Base-by-base conservation (phyloP, 2,797 vertebrate species). In the Xyrichtys novacula region DNA sequence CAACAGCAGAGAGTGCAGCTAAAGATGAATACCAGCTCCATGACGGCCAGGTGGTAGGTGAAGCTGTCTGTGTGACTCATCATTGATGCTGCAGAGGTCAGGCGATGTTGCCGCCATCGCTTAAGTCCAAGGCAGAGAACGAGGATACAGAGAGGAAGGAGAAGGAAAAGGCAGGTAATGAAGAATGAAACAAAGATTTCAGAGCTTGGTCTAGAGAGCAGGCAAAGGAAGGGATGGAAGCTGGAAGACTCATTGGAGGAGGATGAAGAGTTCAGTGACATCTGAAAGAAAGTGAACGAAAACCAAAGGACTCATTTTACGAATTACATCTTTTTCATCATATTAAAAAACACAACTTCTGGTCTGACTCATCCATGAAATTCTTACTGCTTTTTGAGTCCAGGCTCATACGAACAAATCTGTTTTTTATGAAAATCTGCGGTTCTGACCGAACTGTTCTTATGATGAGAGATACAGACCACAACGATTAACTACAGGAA, bases 1-100 rank as follows among this genome's bases (percentile, higher is more conserved):
- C 0, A 22, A 1, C 0, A 29, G 23, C 0, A 36, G 6, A 48
- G 0, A 7, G 1, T 3, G 1, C 0, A 1, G 4, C 58, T 62
- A 0, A 46, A 1, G 2, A 57, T 1, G 0, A 15, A 16, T 1
- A 47, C 14, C 25, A 48, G 7, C 15, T 48, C 23, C 44, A 46
- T 14, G 44, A 6, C 4, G 6, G 25, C 44, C 44, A 46, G 1
- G 2, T 25, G 44, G 14, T 23, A 46, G 12, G 44, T 46, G 44
- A 46, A 23, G 44, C 20, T 23, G 44, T 46, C 44, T 7, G 20
- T 14, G 44, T 23, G 44, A 25, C 44, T 17, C 23, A 28, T 28
- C 15, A 10, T 20, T 42, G 40, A 1, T 11, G n/a, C 40, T 20
- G 1, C 11, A 9, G 19, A 48, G 6, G 46, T 9, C 0, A 25